These are phyloP conservation scores for Andricus quercusramuli DNA, from an alignment of 2,888 invertebrate species.

Conservation along the genomic window DNA sequence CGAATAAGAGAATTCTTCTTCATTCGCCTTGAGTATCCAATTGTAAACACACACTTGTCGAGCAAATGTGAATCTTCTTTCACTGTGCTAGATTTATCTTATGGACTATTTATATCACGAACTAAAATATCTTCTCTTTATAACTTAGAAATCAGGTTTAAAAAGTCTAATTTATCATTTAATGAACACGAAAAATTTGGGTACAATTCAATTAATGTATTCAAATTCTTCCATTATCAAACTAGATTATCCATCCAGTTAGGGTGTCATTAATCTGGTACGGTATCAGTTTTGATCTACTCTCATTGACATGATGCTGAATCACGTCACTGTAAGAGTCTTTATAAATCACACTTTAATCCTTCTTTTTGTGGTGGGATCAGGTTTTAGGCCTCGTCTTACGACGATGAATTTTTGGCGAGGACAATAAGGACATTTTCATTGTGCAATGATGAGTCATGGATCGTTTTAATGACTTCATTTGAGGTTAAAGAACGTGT, in stretches of 20 bases:
- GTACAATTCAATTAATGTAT: neutral
- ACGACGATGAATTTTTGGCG: neutral
- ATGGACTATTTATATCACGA: neutral
- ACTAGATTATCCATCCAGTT: neutral
- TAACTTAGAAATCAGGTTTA: too few species aligned
- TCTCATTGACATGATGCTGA: constrained; percentile 1
- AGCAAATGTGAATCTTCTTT: neutral
- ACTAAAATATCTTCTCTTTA: too few species aligned
- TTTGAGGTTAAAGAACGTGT: neutral
- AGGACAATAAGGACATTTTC: constrained; percentile 17
- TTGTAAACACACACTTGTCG: neutral
- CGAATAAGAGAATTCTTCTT: constrained; percentile 1
- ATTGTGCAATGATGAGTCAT: constrained; percentile 37
- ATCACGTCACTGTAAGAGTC: constrained; percentile 9
- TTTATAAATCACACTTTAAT: constrained; percentile 6
- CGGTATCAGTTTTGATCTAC: neutral
- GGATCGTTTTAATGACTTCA: constrained; percentile 10
- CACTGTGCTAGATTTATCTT: neutral
- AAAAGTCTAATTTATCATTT: too few species aligned
- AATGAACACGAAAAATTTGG: neutral
- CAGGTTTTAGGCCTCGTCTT: constrained; percentile 8
- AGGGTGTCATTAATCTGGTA: neutral
- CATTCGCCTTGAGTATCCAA: neutral
- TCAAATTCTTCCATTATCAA: neutral
- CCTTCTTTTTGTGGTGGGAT: neutral